Evolutionary conservation across 2,888 invertebrate genomes (phyloP).

Genomic region (Platypus cylindrus): DNA sequence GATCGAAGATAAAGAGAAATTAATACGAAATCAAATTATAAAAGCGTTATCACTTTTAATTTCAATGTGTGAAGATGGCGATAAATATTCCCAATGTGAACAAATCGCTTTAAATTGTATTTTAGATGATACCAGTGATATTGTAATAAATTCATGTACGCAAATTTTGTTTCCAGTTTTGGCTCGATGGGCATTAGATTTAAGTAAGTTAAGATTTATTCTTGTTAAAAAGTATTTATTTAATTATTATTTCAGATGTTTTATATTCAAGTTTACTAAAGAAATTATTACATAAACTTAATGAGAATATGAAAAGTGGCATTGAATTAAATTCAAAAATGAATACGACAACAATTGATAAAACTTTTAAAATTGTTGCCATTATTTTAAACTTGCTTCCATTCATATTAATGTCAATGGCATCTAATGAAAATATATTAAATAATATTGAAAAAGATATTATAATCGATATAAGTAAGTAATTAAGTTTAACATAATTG

Average conservation of each 20-base stretch:
- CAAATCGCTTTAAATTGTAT: slow-evolving; percentile 45
- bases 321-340: slow-evolving; percentile 26
- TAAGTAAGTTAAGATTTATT: slow-evolving; percentile 20
- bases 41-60: slow-evolving; percentile 48
- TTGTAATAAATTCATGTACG: slow-evolving; percentile 41
- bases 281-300: slow-evolving; percentile 30
- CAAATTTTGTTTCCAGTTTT: slow-evolving; percentile 48
- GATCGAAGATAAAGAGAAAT: slow-evolving; percentile 52
- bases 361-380: slow-evolving; percentile 26
- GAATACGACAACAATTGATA: slow-evolving; percentile 23
- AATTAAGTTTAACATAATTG: no score
- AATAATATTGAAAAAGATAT: slow-evolving; percentile 29
- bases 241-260: slow-evolving; percentile 29
- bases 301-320: slow-evolving; percentile 26
- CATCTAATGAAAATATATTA: slow-evolving; percentile 27
- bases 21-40: slow-evolving; percentile 48
- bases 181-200: slow-evolving; percentile 46
- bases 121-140: slow-evolving; percentile 43
- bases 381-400: slow-evolving; percentile 34
- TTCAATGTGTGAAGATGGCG: slow-evolving; percentile 49
- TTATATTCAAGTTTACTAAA: slow-evolving; percentile 42
- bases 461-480: slow-evolving; percentile 31
- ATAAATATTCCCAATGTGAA: slow-evolving; percentile 50
- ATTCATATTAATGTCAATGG: slow-evolving; percentile 32
- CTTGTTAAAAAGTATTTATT: background rate